Evolutionary conservation across 2,113 vertebrate genomes (phyloP), one percentile per base, ranked within the genome.

Genomic region (Thalassoma bifasciatum): DNA sequence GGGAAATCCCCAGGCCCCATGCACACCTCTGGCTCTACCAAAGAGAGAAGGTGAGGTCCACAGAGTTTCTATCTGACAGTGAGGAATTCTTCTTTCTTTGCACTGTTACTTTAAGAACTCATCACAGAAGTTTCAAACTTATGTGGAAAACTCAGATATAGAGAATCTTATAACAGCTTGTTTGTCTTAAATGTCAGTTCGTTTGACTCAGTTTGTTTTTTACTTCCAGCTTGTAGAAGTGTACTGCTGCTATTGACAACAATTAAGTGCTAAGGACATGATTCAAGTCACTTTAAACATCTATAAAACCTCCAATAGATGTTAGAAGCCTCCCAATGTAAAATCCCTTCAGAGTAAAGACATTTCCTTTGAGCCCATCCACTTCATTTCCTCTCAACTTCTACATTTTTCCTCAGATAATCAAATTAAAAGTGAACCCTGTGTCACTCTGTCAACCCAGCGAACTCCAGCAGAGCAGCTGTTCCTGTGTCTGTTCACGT

Each of bases 401-500:
- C 14, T 5, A 24, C 67, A 23, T 51, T 61, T 51, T 36, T 50
- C 54, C 51, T 66, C 65, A 46, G 62, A 69, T 84, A 60, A 86
- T 83, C 61, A 73, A 62, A 67, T 38, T 54, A 61, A 71, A 69
- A 51, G 22, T 2, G 38, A 82, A 50, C 63, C 56, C 47, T 24
- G 62, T 30, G 64, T 62, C 72, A 63, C 50, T 37, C 2, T 22
- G 56, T 34, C 64, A 58, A 50, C 26, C 66, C 40, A 69, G 77
- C 36, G 50, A 77, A 74, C 66, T 60, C 70, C 54, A 53, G 34
- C 11, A 44, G 34, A 61, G 16, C 64, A 47, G 17, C 50, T 26
- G 67, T 79, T 66, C 71, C 72, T 16, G 57, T 40, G 49, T 79
- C 76, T 72, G 79, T 44, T 57, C 57, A 36, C 75, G 70, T 58